These are phyloP conservation scores for Pachliopta kotzebuea DNA, from an alignment of 2,888 invertebrate genomes.

Conservation along the genomic window DNA sequence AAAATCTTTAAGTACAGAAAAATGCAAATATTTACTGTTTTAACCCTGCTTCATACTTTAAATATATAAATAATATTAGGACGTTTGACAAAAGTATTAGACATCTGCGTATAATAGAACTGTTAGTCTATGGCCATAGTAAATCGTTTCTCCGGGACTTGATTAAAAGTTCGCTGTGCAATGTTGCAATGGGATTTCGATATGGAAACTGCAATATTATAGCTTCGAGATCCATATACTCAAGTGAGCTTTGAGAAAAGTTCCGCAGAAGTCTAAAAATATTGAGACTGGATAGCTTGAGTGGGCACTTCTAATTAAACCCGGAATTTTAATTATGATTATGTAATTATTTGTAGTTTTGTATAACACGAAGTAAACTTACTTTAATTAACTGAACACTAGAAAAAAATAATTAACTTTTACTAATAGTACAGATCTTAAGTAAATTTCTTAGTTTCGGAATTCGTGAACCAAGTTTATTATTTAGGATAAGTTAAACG, in stretches of 20 bases:
- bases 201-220: conserved; percentile 63
- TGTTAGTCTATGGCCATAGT: conserved; percentile 54
- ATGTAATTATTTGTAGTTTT: no score
- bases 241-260: neutral
- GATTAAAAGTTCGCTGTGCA: conserved; percentile 76
- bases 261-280: neutral
- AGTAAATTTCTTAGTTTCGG: no score
- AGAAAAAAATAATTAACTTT: no score
- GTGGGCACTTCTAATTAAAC: neutral
- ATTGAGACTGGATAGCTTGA: neutral
- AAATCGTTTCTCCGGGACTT: conserved; percentile 75
- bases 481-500: neutral
- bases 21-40: no score
- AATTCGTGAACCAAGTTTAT: no score
- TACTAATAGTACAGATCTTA: no score
- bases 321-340: neutral
- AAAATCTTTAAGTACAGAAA: no score
- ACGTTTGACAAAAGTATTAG: neutral
- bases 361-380: no score
- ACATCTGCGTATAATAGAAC: neutral
- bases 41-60: no score
- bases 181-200: conserved; percentile 73
- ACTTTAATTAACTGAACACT: neutral
- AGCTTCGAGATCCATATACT: conserved; percentile 37
- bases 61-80: no score